These are phyloP conservation scores for Trididemnum miniatum DNA, from an alignment of 23 tunicate genomes.

Conservation along the genomic window DNA sequence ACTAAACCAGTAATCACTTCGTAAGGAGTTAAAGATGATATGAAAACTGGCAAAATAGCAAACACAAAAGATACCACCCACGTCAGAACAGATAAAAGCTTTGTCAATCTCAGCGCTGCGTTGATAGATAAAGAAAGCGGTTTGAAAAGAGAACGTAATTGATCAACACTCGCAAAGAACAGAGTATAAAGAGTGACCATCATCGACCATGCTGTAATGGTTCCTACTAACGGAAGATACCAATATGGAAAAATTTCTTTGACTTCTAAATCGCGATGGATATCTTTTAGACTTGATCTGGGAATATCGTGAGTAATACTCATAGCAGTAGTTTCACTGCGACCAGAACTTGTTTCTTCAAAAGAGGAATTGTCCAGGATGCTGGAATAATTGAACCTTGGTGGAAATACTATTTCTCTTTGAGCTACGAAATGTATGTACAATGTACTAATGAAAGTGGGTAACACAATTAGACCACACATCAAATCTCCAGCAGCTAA, in stretches of 20 bases:
- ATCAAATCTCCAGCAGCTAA: conserved; percentile 17
- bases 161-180: conserved; percentile 8
- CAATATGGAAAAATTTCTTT: not conserved
- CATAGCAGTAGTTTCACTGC: not conserved
- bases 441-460: conserved; percentile 3
- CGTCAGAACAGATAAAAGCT: not conserved
- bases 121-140: not conserved
- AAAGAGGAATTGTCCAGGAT: not conserved
- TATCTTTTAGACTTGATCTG: not conserved
- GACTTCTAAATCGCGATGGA: not conserved
- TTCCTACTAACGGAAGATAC: conserved; percentile 26
- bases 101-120: not conserved
- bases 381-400: not conserved
- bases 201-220: not conserved
- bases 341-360: not conserved
- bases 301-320: not conserved
- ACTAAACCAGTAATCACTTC: conserved; percentile 22
- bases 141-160: not conserved
- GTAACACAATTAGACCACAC: conserved; percentile 19
- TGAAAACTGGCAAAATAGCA: conserved; percentile 12
- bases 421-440: conserved; percentile 11
- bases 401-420: not conserved
- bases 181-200: conserved; percentile 28
- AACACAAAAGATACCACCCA: conserved; percentile 4
- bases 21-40: not conserved